Percentiles rank a stretch among this genome's conserved stretches.
phyloP scores from a whole-genome alignment of 2,797 vertebrate genomes.

The Prunella strophiata region DNA sequence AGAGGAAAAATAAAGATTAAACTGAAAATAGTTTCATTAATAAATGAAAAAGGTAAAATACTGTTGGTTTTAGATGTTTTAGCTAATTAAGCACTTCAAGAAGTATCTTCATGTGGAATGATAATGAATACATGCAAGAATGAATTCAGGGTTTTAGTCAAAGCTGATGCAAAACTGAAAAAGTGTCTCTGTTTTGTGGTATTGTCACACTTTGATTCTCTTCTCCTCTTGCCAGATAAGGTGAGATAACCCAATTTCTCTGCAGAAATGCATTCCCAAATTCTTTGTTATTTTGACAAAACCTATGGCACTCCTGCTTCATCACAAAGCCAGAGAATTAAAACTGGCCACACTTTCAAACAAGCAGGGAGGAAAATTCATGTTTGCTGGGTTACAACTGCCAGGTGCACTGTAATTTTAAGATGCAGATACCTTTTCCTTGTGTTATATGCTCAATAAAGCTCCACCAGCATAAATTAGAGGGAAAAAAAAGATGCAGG shows the following conservation, averaged over 20 bases:
- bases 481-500: not conserved
- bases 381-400: not conserved
- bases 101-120: not conserved
- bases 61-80: not conserved
- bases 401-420: not conserved
- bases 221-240: not conserved
- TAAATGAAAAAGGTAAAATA: slow-evolving; percentile 8
- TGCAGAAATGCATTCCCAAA: not conserved
- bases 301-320: not conserved
- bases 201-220: not conserved
- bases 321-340: not conserved
- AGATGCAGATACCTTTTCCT: not conserved
- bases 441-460: not conserved
- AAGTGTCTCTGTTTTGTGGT: not conserved
- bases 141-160: not conserved
- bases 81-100: not conserved
- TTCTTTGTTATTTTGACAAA: not conserved
- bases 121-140: not conserved
- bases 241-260: not conserved
- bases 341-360: not conserved
- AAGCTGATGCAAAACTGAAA: not conserved
- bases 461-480: not conserved
- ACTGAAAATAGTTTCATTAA: not conserved
- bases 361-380: not conserved
- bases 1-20: slow-evolving; percentile 14